Evolutionary conservation across 2,113 vertebrate species (phyloP).

Genomic region (Carassius auratus): DNA sequence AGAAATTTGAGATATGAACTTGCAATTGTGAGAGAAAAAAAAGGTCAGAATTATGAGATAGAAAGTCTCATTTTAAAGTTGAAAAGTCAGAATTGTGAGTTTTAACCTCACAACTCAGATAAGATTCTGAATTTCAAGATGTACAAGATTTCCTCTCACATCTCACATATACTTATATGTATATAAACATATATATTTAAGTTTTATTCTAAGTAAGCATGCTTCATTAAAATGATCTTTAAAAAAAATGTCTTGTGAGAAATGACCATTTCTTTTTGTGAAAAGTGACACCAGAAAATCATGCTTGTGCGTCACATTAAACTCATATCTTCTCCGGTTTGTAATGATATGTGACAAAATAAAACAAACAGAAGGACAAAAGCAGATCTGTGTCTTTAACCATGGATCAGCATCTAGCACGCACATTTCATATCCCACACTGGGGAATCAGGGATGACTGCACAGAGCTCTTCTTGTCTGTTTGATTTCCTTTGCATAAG

Average conservation of each 20-base stretch:
- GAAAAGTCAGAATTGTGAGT: too few species aligned
- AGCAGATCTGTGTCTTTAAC: slow-evolving; percentile 51
- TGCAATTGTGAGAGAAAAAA: too few species aligned
- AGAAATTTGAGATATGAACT: too few species aligned
- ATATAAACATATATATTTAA: too few species aligned
- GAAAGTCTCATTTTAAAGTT: too few species aligned
- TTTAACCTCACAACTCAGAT: too few species aligned
- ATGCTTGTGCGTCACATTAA: slow-evolving; percentile 58
- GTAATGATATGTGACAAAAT: slow-evolving; percentile 69
- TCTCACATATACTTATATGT: too few species aligned
- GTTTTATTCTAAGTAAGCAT: too few species aligned
- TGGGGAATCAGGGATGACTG: slow-evolving; percentile 47
- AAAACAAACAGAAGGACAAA: slow-evolving; percentile 68
- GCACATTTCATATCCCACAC: slow-evolving; percentile 65
- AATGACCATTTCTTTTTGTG: slow-evolving; percentile 18
- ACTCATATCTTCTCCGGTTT: slow-evolving; percentile 46
- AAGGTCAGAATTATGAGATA: too few species aligned
- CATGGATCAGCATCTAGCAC: slow-evolving; percentile 64
- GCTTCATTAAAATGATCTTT: background rate
- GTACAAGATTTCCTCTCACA: too few species aligned
- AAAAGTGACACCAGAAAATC: slow-evolving; percentile 54
- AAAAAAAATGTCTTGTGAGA: background rate
- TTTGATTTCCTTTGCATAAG: slow-evolving; percentile 68
- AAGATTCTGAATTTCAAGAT: too few species aligned
- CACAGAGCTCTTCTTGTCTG: slow-evolving; percentile 42